Conservation (phyloP, 1,140 invertebrate genomes). For the Stegodyphus mimosarum region DNA sequence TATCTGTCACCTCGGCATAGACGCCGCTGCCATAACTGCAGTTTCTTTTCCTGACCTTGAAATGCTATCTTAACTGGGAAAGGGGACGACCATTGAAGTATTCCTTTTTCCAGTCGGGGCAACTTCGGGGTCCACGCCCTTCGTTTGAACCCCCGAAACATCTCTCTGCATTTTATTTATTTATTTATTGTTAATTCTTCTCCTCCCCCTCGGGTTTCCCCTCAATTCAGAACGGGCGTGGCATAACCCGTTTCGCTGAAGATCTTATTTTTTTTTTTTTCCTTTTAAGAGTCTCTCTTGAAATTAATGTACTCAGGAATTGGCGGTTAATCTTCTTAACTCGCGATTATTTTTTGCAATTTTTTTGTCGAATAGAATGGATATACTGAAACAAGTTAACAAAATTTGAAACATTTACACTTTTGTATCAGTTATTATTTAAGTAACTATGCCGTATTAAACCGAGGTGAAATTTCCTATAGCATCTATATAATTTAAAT, state of each 20-base stretch:
- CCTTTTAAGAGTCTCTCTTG: neutral
- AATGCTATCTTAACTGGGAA: neutral
- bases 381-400: too few species aligned
- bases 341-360: too few species aligned
- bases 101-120: slow-evolving; percentile 5
- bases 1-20: too few species aligned
- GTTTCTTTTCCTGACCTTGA: too few species aligned
- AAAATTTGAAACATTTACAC: too few species aligned
- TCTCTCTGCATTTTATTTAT: slow-evolving; percentile 43
- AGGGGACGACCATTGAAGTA: neutral
- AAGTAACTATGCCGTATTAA: too few species aligned
- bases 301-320: neutral
- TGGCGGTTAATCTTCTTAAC: too few species aligned
- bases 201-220: neutral
- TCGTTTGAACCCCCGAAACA: slow-evolving; percentile 35
- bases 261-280: slow-evolving; percentile 10
- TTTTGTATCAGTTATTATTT: too few species aligned
- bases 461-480: too few species aligned
- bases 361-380: too few species aligned
- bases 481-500: too few species aligned
- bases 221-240: slow-evolving; percentile 32
- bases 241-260: slow-evolving; percentile 19
- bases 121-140: slow-evolving; percentile 35
- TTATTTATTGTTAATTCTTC: slow-evolving; percentile 4
- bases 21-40: too few species aligned